These are phyloP conservation scores for Pocota personata DNA, from an alignment of 2,888 invertebrate genomes.

Conservation along the genomic window DNA sequence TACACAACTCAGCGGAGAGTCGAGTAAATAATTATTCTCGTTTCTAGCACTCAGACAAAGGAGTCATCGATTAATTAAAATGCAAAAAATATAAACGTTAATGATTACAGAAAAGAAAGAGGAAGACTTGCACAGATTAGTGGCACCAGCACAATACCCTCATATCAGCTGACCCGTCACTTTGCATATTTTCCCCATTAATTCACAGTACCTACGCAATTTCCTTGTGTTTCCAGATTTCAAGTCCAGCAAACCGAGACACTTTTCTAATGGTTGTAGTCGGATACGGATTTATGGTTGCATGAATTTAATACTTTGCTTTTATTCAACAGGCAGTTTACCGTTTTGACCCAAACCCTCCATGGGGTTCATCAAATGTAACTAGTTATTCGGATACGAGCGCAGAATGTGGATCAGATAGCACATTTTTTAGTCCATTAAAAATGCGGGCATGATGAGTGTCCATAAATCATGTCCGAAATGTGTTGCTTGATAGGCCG, in stretches of 20 bases:
- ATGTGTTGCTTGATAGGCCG: constrained; percentile 37
- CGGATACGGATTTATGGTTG: background rate
- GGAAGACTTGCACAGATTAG: background rate
- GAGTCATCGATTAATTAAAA: constrained; percentile 36
- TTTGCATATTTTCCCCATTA: constrained; percentile 15
- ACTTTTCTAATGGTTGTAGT: background rate
- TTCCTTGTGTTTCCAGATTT: background rate
- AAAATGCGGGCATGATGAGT: constrained; percentile 39
- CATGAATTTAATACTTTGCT: background rate
- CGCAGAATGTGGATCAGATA: constrained; percentile 9
- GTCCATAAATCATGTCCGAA: constrained; percentile 49
- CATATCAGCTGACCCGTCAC: constrained; percentile 3
- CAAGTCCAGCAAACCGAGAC: constrained; percentile 13
- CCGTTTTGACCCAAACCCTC: constrained; percentile 3
- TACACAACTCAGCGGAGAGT: background rate
- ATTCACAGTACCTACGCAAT: background rate
- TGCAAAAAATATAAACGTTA: constrained; percentile 4
- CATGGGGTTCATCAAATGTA: constrained; percentile 7
- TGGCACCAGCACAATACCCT: constrained; percentile 13
- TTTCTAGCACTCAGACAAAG: constrained; percentile 1
- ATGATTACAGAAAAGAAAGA: background rate
- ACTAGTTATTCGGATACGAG: constrained; percentile 10
- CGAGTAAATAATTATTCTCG: background rate
- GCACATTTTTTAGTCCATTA: constrained; percentile 30
- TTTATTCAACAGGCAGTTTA: background rate